A percentile compares a stretch with the other conserved stretches of the same genome.
phyloP scores from a whole-genome alignment of 2,113 vertebrate genomes.

The Cariama cristata region DNA sequence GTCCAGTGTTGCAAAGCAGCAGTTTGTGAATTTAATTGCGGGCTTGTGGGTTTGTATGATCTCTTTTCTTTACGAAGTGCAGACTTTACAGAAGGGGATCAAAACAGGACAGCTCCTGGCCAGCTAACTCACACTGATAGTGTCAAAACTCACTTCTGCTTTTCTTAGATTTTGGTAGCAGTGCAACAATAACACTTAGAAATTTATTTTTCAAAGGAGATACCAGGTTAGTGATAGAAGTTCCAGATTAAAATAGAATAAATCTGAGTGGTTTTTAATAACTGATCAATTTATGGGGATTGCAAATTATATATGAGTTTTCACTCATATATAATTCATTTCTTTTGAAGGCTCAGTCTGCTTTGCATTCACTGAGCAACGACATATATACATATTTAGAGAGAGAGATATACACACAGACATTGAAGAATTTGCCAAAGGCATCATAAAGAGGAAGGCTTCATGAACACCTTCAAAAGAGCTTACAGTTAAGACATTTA shows the following conservation, averaged over 20 bases:
- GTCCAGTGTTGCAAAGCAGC: background rate
- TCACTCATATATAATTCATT: background rate
- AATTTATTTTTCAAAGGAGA: slow-evolving; percentile 11
- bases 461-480: background rate
- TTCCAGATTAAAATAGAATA: background rate
- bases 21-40: background rate
- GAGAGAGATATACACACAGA: background rate
- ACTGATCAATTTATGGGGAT: background rate
- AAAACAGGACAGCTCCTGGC: background rate
- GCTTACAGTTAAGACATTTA: background rate
- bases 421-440: background rate
- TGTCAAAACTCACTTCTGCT: slow-evolving; percentile 21
- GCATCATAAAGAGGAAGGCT: background rate
- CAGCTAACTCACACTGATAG: background rate
- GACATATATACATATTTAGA: background rate
- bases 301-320: background rate
- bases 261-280: background rate
- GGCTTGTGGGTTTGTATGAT: background rate
- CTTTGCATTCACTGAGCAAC: background rate
- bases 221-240: slow-evolving; percentile 18
- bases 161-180: slow-evolving; percentile 24
- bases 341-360: background rate
- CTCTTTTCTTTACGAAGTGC: background rate
- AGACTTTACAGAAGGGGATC: background rate
- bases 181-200: background rate